Conservation (phyloP, 2,797 vertebrate genomes). For the Delichon dasypus region DNA sequence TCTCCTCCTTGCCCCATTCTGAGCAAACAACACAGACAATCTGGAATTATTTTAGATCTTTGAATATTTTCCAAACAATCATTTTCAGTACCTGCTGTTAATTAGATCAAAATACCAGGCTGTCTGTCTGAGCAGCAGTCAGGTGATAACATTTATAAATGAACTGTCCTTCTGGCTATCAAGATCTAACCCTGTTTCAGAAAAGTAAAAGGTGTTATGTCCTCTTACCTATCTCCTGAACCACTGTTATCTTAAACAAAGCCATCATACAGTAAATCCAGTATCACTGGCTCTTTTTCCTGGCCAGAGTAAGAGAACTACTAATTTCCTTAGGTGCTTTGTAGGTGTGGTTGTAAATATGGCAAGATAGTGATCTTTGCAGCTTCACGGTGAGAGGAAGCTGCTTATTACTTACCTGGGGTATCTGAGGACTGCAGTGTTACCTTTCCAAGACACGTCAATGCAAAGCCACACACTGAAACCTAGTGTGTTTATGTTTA, state of each 20-base stretch:
- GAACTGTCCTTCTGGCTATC: not conserved
- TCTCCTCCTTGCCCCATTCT: not conserved
- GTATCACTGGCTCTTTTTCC: constrained; percentile 43
- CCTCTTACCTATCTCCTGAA: constrained; percentile 6
- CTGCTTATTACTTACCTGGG: constrained; percentile 39
- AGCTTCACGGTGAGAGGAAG: constrained; percentile 26
- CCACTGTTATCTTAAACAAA: constrained; percentile 7
- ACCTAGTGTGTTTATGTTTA: not conserved
- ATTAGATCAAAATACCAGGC: not conserved
- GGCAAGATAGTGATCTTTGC: constrained; percentile 36
- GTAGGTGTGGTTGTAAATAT: constrained; percentile 1
- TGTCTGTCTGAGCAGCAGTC: not conserved
- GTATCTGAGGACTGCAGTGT: constrained; percentile 14
- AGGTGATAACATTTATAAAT: not conserved
- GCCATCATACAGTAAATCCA: not conserved
- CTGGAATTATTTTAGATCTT: not conserved
- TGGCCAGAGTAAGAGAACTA: constrained; percentile 11
- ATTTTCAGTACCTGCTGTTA: not conserved
- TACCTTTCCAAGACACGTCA: constrained; percentile 53
- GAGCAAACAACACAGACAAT: not conserved
- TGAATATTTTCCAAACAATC: not conserved
- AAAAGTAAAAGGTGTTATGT: constrained; percentile 57
- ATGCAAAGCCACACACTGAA: constrained; percentile 14
- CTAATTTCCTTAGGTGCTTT: constrained; percentile 13
- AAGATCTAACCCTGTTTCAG: not conserved